These are phyloP conservation scores for Leucoptera coffeella DNA, from an alignment of 2,888 invertebrate genomes.

Conservation along the genomic window DNA sequence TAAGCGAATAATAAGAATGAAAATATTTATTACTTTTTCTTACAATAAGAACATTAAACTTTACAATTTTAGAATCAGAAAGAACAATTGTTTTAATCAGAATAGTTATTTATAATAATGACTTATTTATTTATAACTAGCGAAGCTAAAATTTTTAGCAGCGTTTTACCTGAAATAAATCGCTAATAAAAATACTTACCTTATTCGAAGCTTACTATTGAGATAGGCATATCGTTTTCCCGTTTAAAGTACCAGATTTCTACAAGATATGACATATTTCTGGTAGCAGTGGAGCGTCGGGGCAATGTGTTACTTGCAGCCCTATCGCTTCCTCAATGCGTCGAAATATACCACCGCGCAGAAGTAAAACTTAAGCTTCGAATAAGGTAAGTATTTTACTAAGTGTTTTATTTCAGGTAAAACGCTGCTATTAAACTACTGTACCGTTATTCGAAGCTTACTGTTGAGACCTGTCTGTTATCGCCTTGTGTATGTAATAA, in stretches of 20 bases:
- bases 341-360: neutral
- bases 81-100: too few species aligned
- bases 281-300: neutral
- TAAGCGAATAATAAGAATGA: too few species aligned
- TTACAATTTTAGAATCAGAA: too few species aligned
- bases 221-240: neutral
- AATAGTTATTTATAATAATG: too few species aligned
- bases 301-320: neutral
- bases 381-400: too few species aligned
- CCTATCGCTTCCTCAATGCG: neutral
- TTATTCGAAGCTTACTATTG: neutral
- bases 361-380: neutral
- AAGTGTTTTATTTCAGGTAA: too few species aligned
- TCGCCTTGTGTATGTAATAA: slow-evolving; percentile 2
- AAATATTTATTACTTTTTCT: too few species aligned
- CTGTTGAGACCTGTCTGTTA: slow-evolving; percentile 3
- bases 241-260: neutral
- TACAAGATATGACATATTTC: neutral
- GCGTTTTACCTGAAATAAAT: slow-evolving; percentile 1
- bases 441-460: slow-evolving; percentile 2
- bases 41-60: too few species aligned
- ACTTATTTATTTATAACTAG: too few species aligned
- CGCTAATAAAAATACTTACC: slow-evolving; percentile 1
- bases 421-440: too few species aligned
- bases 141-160: too few species aligned